Evolutionary conservation across 2,113 vertebrate genomes (phyloP), one percentile per base, ranked within the genome.

Genomic region (Thymallus thymallus): DNA sequence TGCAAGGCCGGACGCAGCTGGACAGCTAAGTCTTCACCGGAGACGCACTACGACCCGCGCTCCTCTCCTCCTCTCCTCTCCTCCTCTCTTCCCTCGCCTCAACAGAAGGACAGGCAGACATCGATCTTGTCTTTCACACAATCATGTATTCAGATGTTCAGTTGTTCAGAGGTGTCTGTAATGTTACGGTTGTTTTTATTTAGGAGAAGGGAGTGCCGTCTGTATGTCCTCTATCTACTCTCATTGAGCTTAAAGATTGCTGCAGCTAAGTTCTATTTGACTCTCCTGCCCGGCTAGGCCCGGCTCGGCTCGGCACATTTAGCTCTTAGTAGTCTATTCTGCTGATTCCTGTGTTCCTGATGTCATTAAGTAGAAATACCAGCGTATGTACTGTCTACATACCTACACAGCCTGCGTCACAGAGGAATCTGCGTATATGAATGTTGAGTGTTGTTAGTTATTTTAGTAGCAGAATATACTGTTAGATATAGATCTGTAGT

Each of bases 1-100:
- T 99, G 97, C 96, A 98, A 3, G 92, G 91, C 76, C 22, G 26
- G 20, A 13, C 65, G 51, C 9, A 70, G 68, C 23, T 2, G 5
- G 41, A 16, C 68, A 24, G 80, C 76, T 51, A 51, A 68, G 66
- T 41, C 77, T 72, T 69, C 4, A 35, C 61, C 29, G 56, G 7
- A 16, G 56, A 22, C 20, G 22, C 56, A 60, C 56, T 10, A 60
- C 56, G 56, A n/a, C 10, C 30, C 7, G 18, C 18, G 7, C 48
- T n/a, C 68, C 41, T 4, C 80, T 18, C 77, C 3, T 35, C n/a
- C 74, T 56, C 69, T 76, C 6, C 26, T 86, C 48, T n/a, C 16
- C 46, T 30, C 68, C 48, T 63, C 22, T 26, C 64, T 20, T 14
- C 14, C 23, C 46, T 70, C 22, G 68, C 85, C 86, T 80, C 74